These are phyloP conservation scores for Lophotis ruficrista DNA, from an alignment of 2,113 vertebrate species.

Conservation along the genomic window DNA sequence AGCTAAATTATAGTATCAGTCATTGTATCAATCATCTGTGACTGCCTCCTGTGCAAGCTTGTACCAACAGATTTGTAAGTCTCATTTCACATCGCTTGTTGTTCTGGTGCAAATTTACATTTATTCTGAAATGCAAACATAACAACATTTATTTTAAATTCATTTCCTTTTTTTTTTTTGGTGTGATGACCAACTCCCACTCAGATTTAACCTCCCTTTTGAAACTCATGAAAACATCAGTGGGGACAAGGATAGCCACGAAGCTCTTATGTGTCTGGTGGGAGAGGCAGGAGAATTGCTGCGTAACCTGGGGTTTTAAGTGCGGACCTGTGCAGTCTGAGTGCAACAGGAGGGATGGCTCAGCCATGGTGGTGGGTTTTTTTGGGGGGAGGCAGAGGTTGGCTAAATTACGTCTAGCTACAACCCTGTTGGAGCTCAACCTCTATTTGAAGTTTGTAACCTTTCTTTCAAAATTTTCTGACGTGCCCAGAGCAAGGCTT, in stretches of 20 bases:
- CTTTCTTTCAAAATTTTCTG: neutral
- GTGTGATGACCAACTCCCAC: neutral
- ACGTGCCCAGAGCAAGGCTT: neutral
- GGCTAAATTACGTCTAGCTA: neutral
- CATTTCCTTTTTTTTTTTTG: neutral
- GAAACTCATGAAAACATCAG: neutral
- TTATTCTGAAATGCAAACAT: neutral
- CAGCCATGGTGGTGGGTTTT: neutral
- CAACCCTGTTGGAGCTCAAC: neutral
- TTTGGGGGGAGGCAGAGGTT: neutral
- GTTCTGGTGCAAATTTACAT: neutral
- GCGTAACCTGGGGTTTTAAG: neutral
- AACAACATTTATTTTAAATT: neutral
- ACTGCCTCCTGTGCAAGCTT: neutral
- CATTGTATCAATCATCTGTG: slow-evolving; percentile 26
- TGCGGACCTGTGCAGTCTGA: fast-evolving
- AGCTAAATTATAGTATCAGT: slow-evolving; percentile 16
- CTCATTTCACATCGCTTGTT: neutral
- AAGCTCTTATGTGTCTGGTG: neutral
- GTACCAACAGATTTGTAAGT: neutral
- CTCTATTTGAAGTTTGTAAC: neutral
- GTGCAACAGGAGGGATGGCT: neutral
- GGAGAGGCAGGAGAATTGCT: neutral
- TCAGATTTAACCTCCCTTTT: neutral
- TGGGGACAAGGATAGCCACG: neutral